Conservation (phyloP, 2,888 invertebrate genomes). For the Hymenopus coronatus region DNA sequence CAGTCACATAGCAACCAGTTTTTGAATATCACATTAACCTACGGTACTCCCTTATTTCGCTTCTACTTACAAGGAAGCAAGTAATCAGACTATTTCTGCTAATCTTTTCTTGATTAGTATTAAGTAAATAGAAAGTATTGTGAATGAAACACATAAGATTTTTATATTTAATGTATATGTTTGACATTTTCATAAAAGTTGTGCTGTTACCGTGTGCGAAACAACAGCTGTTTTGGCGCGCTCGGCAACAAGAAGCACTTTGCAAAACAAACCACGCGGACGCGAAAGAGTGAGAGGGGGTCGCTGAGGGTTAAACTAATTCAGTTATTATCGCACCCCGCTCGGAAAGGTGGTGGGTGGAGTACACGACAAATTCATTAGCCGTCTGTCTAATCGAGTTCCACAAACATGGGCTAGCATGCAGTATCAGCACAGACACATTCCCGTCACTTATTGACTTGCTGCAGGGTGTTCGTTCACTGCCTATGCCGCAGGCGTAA, state of each 20-base stretch:
- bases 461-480: background rate
- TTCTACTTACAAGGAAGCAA: no score
- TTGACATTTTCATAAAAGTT: no score
- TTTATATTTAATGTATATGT: no score
- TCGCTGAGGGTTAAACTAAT: background rate
- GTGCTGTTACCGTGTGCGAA: background rate
- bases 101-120: no score
- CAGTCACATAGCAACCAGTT: no score
- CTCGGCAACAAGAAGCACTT: background rate
- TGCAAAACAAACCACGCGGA: background rate
- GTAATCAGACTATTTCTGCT: no score
- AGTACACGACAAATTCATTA: slow-evolving; percentile 21
- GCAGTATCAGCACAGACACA: background rate
- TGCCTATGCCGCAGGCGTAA: background rate
- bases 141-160: no score
- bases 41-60: no score
- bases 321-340: background rate
- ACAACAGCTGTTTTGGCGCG: background rate
- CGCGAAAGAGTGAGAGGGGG: background rate
- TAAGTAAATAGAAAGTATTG: no score
- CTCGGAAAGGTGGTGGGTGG: background rate
- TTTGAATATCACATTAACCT: no score
- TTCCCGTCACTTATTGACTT: background rate
- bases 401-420: slow-evolving; percentile 19
- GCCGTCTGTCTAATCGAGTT: slow-evolving; percentile 20